These are phyloP conservation scores for Neodiprion fabricii DNA, from an alignment of 1,140 invertebrate genomes.

Conservation along the genomic window DNA sequence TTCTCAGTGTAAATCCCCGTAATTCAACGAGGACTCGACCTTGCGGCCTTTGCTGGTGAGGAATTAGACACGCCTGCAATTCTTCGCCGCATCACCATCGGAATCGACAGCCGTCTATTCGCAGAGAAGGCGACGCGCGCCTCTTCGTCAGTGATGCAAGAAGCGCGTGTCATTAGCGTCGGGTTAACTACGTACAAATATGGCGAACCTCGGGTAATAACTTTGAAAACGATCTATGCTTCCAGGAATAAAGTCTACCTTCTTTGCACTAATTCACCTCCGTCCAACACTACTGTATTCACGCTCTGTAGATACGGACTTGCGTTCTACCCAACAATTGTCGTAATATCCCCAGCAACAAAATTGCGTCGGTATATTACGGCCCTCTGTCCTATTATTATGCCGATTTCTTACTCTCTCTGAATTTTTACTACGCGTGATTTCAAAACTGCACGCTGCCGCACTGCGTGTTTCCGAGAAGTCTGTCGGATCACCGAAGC, in stretches of 20 bases:
- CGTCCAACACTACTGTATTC: too few relatives aligned
- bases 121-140: too few relatives aligned
- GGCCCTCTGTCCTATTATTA: too few relatives aligned
- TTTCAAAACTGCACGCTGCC: too few relatives aligned
- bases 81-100: neutral
- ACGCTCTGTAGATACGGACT: too few relatives aligned
- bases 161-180: neutral
- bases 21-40: slow-evolving; percentile 17
- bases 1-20: slow-evolving; percentile 15
- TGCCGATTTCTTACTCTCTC: too few relatives aligned
- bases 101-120: neutral
- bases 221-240: neutral
- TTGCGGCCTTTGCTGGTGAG: neutral
- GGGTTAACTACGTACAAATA: slow-evolving; percentile 2
- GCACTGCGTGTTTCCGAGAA: too few relatives aligned
- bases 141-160: neutral
- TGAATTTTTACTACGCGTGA: too few relatives aligned
- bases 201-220: neutral
- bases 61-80: neutral
- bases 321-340: too few relatives aligned
- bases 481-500: too few relatives aligned
- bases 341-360: too few relatives aligned
- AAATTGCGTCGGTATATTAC: too few relatives aligned
- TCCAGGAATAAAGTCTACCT: neutral
- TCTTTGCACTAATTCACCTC: neutral